Conservation (phyloP, 2,888 invertebrate species). For the Drepanosiphum platanoidis region DNA sequence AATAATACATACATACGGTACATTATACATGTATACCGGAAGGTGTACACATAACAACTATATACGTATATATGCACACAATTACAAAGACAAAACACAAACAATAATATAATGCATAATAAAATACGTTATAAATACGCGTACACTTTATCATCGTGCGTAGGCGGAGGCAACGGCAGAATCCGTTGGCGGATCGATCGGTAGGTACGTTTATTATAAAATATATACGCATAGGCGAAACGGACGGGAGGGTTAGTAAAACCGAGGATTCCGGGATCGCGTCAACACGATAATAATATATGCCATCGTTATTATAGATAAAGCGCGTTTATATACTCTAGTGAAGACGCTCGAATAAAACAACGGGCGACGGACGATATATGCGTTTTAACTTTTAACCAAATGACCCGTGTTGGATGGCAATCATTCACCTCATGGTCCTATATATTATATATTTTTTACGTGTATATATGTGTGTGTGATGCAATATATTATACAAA, state of each 20-base stretch:
- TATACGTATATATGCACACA: background rate
- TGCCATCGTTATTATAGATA: too few species aligned
- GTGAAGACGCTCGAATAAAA: background rate
- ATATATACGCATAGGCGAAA: too few species aligned
- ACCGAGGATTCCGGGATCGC: background rate
- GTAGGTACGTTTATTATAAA: background rate
- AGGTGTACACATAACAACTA: background rate
- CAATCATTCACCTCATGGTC: conserved; percentile 1
- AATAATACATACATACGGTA: background rate
- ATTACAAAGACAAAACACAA: background rate
- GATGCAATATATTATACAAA: too few species aligned
- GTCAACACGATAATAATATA: background rate
- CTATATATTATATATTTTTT: background rate
- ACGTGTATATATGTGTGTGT: background rate
- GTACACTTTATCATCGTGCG: too few species aligned
- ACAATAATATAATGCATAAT: background rate
- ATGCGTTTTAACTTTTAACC: conserved; percentile 37
- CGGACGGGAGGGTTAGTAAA: background rate
- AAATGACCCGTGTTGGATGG: conserved; percentile 37
- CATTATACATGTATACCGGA: background rate
- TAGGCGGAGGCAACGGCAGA: background rate
- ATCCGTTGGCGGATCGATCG: background rate
- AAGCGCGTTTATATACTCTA: background rate
- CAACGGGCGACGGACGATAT: background rate
- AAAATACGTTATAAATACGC: background rate